phyloP scores from a whole-genome alignment of 2,113 vertebrate species.

The Maccullochella peelii region DNA sequence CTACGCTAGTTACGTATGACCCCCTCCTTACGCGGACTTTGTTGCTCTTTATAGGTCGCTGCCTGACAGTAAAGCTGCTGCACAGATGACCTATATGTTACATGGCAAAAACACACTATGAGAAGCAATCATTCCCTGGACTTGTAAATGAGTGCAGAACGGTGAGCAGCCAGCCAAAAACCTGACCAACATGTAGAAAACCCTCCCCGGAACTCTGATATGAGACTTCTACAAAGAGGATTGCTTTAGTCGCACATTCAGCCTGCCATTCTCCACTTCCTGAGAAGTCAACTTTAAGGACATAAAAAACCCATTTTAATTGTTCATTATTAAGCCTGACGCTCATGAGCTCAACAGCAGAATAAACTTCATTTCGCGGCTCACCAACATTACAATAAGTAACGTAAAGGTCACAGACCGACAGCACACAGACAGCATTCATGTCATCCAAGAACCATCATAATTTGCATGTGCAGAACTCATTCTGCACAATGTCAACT shows the following conservation, averaged over 20 bases:
- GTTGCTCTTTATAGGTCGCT: no score
- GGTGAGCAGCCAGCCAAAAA: no score
- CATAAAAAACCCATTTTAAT: constrained; percentile 20
- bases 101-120: no score
- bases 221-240: no score
- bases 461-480: constrained; percentile 40
- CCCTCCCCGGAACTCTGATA: no score
- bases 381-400: neutral
- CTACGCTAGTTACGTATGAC: no score
- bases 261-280: neutral
- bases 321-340: neutral
- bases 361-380: constrained; percentile 27
- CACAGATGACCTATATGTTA: no score
- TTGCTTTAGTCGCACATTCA: neutral
- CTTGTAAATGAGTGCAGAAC: no score
- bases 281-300: constrained; percentile 6
- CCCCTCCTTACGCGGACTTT: no score
- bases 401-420: constrained; percentile 40
- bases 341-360: neutral
- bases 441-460: constrained; percentile 36
- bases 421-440: constrained; percentile 21
- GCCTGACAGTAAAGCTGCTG: no score
- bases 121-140: no score
- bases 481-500: constrained; percentile 44
- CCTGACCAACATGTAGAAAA: no score